A percentile compares a stretch with the other conserved stretches of the same genome.
phyloP scores from a whole-genome alignment of 2,888 invertebrate species.

The Polyploca ridens region DNA sequence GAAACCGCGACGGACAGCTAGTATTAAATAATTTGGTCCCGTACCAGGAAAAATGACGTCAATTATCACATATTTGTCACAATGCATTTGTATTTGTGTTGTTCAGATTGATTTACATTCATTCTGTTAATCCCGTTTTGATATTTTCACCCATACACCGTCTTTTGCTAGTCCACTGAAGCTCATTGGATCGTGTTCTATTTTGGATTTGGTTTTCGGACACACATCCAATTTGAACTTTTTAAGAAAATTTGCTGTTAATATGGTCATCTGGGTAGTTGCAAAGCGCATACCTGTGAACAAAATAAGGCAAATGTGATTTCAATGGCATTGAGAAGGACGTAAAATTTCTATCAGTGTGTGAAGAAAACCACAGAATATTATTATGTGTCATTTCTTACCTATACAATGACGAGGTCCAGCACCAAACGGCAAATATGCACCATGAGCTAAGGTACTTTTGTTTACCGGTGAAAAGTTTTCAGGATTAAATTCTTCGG shows the following conservation, averaged over 20 bases:
- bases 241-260: slow-evolving; percentile 39
- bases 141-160: neutral
- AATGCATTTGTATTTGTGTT: too few relatives aligned
- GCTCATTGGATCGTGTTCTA: slow-evolving; percentile 16
- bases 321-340: too few relatives aligned
- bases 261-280: slow-evolving; percentile 45
- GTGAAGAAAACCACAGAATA: too few relatives aligned
- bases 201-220: slow-evolving; percentile 7
- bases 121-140: neutral
- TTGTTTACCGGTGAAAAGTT: slow-evolving; percentile 28
- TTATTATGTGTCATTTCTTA: slow-evolving; percentile 28
- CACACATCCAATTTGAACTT: slow-evolving; percentile 29
- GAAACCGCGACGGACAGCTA: too few relatives aligned
- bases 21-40: too few relatives aligned
- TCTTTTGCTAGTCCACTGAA: neutral
- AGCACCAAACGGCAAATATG: slow-evolving; percentile 29
- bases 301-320: neutral
- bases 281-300: slow-evolving; percentile 47
- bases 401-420: slow-evolving; percentile 58
- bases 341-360: too few relatives aligned
- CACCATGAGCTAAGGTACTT: slow-evolving; percentile 20
- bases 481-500: slow-evolving; percentile 26
- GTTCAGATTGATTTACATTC: neutral
- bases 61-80: too few relatives aligned
- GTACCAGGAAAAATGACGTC: too few relatives aligned